Conservation (phyloP, 2,888 invertebrate species). For the Drosophila leonis region DNA sequence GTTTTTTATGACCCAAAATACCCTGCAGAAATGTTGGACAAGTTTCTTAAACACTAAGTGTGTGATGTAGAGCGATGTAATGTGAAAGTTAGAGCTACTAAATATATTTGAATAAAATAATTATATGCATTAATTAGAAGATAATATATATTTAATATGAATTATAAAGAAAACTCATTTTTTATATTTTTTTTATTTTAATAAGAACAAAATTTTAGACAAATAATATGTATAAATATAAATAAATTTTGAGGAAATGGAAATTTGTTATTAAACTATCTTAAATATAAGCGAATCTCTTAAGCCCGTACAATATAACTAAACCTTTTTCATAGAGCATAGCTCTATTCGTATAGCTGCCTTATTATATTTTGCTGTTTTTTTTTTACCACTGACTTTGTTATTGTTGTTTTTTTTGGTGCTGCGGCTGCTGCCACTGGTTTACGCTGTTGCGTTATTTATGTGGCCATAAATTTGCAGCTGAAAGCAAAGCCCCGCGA, state of each 20-base stretch:
- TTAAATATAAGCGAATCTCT: too few relatives aligned
- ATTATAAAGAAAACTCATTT: too few relatives aligned
- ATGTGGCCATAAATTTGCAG: conserved; percentile 77
- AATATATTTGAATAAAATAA: not conserved
- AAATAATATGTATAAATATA: too few relatives aligned
- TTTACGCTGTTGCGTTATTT: conserved; percentile 74
- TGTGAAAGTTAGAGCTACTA: not conserved
- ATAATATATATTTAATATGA: not conserved
- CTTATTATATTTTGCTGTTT: not conserved
- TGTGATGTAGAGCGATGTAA: not conserved
- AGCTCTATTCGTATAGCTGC: conserved; percentile 3
- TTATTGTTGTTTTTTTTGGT: conserved; percentile 10
- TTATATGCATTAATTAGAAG: not conserved
- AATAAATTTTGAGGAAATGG: too few relatives aligned
- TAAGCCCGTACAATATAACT: too few relatives aligned
- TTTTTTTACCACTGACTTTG: conserved; percentile 17
- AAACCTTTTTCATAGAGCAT: conserved; percentile 30
- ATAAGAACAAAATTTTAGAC: too few relatives aligned
- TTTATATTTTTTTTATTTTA: too few relatives aligned
- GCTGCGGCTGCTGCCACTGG: conserved; percentile 60
- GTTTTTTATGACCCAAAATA: conserved; percentile 58
- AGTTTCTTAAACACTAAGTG: not conserved
- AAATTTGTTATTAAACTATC: too few relatives aligned
- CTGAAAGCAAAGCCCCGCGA: conserved; percentile 75
- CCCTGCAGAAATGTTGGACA: conserved; percentile 19